Percentiles rank a stretch among this genome's conserved stretches.
phyloP scores from a whole-genome alignment of 2,888 invertebrate species.

The Pyrocoelia pectoralis region DNA sequence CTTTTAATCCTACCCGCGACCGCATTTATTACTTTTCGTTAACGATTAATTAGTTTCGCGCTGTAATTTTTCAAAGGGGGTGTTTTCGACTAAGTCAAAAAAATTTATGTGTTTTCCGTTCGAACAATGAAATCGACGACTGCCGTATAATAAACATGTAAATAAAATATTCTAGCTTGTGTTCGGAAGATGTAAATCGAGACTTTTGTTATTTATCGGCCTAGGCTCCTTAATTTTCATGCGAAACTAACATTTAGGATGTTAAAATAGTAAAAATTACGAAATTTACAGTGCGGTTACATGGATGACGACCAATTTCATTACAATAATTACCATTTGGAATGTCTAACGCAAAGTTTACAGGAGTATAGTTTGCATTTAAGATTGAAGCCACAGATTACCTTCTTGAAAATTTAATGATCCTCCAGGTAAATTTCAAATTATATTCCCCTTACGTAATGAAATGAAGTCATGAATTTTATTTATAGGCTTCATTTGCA shows the following conservation, averaged over 20 bases:
- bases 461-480: conserved; percentile 40
- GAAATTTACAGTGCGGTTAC: too few relatives aligned
- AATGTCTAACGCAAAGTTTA: not conserved
- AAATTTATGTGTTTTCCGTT: not conserved
- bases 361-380: not conserved
- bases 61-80: too few relatives aligned
- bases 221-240: not conserved
- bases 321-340: too few relatives aligned
- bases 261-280: too few relatives aligned
- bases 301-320: too few relatives aligned
- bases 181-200: not conserved
- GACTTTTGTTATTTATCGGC: not conserved
- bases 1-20: not conserved
- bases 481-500: conserved; percentile 33
- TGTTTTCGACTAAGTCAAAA: not conserved
- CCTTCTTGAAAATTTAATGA: conserved; percentile 40
- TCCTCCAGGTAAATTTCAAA: conserved; percentile 38
- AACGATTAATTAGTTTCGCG: not conserved
- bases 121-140: not conserved
- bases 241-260: not conserved
- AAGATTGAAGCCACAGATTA: conserved; percentile 34
- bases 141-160: not conserved
- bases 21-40: not conserved
- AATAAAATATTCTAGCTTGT: not conserved
- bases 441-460: conserved; percentile 32